Percentiles rank a stretch among this genome's conserved stretches.
These are phyloP conservation scores for Apogon hyalosoma DNA, from an alignment of 2,797 vertebrate genomes.

Conservation along the genomic window DNA sequence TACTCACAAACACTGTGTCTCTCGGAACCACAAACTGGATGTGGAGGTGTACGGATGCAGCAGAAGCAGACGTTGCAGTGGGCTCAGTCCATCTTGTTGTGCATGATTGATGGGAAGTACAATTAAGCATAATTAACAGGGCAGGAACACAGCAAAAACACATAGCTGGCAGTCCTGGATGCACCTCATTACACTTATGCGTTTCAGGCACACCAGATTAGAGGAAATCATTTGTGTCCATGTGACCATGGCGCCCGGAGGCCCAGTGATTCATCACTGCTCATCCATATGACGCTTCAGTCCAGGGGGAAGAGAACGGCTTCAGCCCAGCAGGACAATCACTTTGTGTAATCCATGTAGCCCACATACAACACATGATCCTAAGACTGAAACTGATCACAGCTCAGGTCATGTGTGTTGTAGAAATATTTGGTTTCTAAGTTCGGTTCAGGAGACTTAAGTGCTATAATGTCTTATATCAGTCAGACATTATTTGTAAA, in stretches of 20 bases:
- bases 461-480: too few relatives aligned
- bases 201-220: constrained; percentile 49
- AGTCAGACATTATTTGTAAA: background rate
- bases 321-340: constrained; percentile 6
- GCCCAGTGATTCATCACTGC: constrained; percentile 59
- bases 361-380: background rate
- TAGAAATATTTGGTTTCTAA: background rate
- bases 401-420: background rate
- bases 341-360: constrained; percentile 5
- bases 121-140: constrained; percentile 63
- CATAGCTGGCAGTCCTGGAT: constrained; percentile 46
- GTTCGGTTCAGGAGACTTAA: too few relatives aligned
- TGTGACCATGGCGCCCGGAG: constrained; percentile 28
- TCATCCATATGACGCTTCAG: constrained; percentile 21
- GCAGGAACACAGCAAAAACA: constrained; percentile 32
- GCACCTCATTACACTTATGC: constrained; percentile 60
- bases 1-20: constrained; percentile 13
- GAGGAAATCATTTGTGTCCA: constrained; percentile 53
- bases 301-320: constrained; percentile 14
- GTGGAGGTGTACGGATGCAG: constrained; percentile 16
- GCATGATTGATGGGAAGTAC: constrained; percentile 63
- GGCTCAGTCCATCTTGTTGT: constrained; percentile 36
- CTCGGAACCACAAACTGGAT: constrained; percentile 1
- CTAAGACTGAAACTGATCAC: constrained; percentile 1
- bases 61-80: constrained; percentile 18